Evolutionary conservation across 64 coral and sea anemone species (phyloP).

Genomic region (Stichodactyla helianthus): DNA sequence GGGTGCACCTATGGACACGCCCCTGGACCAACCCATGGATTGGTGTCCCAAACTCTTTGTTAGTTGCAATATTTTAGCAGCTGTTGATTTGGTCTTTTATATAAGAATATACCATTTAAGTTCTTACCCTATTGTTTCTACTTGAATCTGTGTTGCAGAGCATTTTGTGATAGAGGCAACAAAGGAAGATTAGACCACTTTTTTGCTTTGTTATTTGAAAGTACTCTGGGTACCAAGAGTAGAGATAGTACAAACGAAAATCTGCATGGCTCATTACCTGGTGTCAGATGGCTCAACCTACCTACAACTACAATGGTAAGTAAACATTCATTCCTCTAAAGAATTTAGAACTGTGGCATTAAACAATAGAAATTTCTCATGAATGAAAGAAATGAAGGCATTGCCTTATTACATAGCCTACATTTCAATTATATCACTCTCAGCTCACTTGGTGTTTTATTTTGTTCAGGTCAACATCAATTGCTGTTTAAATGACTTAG

Average conservation of each 20-base stretch:
- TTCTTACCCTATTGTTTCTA: neutral
- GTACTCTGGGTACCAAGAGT: slow-evolving; percentile 23
- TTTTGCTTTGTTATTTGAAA: slow-evolving; percentile 86
- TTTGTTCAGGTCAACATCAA: slow-evolving; percentile 60
- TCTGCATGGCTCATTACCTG: slow-evolving; percentile 64
- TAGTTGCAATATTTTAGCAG: too few species aligned
- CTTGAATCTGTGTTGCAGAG: slow-evolving; percentile 40
- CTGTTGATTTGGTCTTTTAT: too few species aligned
- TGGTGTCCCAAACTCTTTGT: too few species aligned
- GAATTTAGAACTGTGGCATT: too few species aligned
- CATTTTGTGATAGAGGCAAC: slow-evolving; percentile 89
- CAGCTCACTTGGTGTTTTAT: neutral
- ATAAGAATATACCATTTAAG: too few species aligned
- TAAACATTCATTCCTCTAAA: neutral
- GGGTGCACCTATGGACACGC: too few species aligned
- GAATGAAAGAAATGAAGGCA: neutral
- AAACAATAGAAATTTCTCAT: too few species aligned
- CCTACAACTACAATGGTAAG: slow-evolving; percentile 70
- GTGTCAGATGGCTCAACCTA: slow-evolving; percentile 83
- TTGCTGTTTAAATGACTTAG: slow-evolving; percentile 80
- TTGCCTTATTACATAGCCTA: too few species aligned
- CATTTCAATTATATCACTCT: too few species aligned
- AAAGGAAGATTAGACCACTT: slow-evolving; percentile 81
- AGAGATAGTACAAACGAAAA: slow-evolving; percentile 19
- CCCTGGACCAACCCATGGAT: too few species aligned